Evolutionary conservation across 2,113 vertebrate genomes (phyloP).

Genomic region (Leiothrix lutea): DNA sequence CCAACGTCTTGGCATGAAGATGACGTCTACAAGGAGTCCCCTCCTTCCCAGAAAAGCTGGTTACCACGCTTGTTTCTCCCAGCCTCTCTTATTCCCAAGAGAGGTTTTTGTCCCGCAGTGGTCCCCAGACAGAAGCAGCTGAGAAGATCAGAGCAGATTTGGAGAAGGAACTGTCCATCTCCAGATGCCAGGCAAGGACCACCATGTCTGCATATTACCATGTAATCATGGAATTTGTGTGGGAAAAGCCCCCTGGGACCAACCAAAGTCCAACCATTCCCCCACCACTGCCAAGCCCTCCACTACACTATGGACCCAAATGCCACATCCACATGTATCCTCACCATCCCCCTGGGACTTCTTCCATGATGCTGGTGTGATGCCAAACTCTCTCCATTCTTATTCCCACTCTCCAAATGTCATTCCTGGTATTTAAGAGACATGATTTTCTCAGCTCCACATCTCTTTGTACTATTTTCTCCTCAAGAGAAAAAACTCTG

Average conservation of each 20-base stretch:
- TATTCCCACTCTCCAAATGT: background rate
- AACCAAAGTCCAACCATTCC: background rate
- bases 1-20: background rate
- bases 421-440: background rate
- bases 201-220: background rate
- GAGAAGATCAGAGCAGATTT: background rate
- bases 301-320: background rate
- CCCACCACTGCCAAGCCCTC: background rate
- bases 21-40: background rate
- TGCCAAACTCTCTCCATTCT: too few relatives aligned
- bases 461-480: background rate
- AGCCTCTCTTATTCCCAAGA: background rate
- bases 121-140: background rate
- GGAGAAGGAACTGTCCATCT: background rate
- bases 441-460: background rate
- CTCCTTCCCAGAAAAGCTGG: background rate
- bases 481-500: background rate
- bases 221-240: background rate
- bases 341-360: too few relatives aligned
- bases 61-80: background rate
- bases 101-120: background rate
- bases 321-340: background rate
- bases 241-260: background rate
- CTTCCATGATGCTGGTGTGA: accelerated
- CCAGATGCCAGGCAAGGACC: background rate